These are phyloP conservation scores for Pseudochirops corinnae DNA, from an alignment of 2,797 vertebrate genomes.

Conservation along the genomic window DNA sequence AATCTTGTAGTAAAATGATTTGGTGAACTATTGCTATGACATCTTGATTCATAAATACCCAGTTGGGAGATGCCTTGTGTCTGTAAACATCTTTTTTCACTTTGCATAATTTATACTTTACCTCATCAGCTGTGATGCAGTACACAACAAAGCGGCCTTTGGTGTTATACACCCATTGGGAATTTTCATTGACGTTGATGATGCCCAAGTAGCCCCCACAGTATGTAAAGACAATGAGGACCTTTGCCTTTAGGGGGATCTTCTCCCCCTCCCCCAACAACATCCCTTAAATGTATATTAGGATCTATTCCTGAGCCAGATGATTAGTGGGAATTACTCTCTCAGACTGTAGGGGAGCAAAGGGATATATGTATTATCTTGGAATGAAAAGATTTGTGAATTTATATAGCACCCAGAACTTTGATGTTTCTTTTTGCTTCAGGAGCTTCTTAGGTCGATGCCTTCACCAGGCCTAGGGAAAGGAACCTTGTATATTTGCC, in stretches of 20 bases:
- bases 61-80: neutral
- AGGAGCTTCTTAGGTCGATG: neutral
- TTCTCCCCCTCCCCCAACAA: neutral
- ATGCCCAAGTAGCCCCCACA: neutral
- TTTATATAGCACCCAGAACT: neutral
- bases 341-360: neutral
- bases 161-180: neutral
- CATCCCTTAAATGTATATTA: neutral
- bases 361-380: neutral
- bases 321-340: neutral
- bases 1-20: neutral
- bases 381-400: neutral
- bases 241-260: neutral
- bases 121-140: neutral
- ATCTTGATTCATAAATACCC: neutral
- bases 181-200: neutral
- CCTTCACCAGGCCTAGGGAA: neutral
- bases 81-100: neutral
- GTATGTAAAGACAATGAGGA: neutral
- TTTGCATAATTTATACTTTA: neutral
- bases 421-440: neutral
- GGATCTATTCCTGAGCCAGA: neutral
- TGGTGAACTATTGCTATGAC: neutral
- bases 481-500: neutral
- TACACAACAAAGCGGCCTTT: neutral